These are phyloP conservation scores for Rotaria socialis DNA, from an alignment of 2,888 invertebrate genomes.

Conservation along the genomic window DNA sequence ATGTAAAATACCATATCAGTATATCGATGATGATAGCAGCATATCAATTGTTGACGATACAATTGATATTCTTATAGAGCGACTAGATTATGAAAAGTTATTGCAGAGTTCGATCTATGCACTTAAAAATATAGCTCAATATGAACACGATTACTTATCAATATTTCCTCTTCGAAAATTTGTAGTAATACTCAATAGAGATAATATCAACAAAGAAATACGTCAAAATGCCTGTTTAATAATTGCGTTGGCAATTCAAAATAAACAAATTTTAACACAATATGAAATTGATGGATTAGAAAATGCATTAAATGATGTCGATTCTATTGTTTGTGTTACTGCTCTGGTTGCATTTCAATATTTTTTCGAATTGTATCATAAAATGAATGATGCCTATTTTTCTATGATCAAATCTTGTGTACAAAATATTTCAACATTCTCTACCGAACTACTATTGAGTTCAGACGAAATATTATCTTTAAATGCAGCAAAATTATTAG, in stretches of 20 bases:
- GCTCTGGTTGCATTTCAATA: background rate
- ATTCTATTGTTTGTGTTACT: background rate
- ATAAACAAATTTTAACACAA: background rate
- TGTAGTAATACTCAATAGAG: background rate
- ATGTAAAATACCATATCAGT: background rate
- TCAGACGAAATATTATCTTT: background rate
- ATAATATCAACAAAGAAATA: background rate
- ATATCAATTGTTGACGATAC: background rate
- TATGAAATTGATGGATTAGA: background rate
- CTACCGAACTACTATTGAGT: background rate
- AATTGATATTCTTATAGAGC: background rate
- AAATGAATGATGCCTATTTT: no score
- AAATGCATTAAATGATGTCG: background rate
- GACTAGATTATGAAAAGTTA: constrained; percentile 6
- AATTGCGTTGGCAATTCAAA: background rate
- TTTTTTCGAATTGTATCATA: background rate
- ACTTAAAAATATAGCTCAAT: constrained; percentile 23
- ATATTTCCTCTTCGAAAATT: constrained; percentile 28
- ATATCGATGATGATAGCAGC: background rate
- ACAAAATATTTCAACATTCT: background rate
- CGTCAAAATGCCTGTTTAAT: constrained; percentile 21
- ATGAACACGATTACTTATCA: background rate
- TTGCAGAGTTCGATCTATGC: background rate
- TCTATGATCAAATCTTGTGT: background rate
- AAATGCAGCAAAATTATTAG: background rate